Percentiles rank a stretch among this genome's conserved stretches.
These are phyloP conservation scores for Nannoperca australis DNA, from an alignment of 2,797 vertebrate species.

Conservation along the genomic window DNA sequence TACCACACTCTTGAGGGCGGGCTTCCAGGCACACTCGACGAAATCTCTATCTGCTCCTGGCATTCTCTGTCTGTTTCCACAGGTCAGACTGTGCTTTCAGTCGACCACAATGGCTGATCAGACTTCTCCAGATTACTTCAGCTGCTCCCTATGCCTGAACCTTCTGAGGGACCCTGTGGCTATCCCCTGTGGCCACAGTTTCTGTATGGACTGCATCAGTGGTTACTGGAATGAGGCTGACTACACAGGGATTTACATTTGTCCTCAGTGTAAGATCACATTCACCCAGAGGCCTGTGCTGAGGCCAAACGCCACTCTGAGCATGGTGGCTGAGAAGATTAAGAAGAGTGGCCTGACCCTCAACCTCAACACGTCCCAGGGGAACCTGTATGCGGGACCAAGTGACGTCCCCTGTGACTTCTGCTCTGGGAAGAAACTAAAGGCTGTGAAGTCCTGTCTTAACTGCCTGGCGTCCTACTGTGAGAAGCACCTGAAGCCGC, in stretches of 20 bases:
- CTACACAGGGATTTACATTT: conserved; percentile 86
- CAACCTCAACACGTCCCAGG: conserved; percentile 62
- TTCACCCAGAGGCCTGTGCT: conserved; percentile 89
- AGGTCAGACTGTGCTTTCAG: conserved; percentile 63
- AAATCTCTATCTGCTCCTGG: conserved; percentile 56
- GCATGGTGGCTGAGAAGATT: conserved; percentile 89
- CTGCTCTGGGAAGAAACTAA: conserved; percentile 84
- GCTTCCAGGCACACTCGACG: conserved; percentile 66
- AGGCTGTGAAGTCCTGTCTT: conserved; percentile 87
- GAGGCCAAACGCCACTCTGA: conserved; percentile 87
- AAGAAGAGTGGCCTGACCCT: conserved; percentile 84
- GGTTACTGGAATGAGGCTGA: conserved; percentile 89
- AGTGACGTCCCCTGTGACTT: conserved; percentile 86
- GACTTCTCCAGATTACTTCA: conserved; percentile 86
- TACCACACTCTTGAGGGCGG: conserved; percentile 80
- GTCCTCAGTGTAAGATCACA: conserved; percentile 89
- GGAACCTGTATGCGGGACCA: conserved; percentile 69
- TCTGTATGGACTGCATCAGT: conserved; percentile 91
- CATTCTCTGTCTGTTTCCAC: conserved; percentile 61
- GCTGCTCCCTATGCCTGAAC: conserved; percentile 87
- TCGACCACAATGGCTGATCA: conserved; percentile 84
- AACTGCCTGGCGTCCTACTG: conserved; percentile 88
- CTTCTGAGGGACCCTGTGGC: conserved; percentile 88
- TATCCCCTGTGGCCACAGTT: conserved; percentile 92
- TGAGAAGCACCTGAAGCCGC: conserved; percentile 86